These are phyloP conservation scores for Scaptomyza caliginosa DNA, from an alignment of 2,888 invertebrate species.

Conservation along the genomic window DNA sequence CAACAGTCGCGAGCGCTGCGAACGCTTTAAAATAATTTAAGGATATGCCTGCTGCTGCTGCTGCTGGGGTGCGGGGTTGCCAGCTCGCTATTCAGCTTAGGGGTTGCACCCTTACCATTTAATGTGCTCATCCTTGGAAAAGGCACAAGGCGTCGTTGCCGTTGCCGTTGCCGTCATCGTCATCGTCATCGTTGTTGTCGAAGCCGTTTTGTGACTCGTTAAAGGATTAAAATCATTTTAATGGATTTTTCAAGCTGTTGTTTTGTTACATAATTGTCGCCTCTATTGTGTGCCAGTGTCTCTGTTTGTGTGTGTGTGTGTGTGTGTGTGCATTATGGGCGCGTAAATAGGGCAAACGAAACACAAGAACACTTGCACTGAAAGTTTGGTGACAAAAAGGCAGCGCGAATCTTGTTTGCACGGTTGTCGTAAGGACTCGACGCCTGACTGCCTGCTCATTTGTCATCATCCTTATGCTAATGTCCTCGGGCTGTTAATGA, in stretches of 20 bases:
- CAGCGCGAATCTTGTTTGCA: conserved; percentile 43
- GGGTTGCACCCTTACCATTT: conserved; percentile 39
- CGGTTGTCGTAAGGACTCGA: conserved; percentile 40
- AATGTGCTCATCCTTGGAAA: conserved; percentile 38
- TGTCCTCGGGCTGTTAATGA: conserved; percentile 60
- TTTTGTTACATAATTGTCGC: conserved; percentile 77
- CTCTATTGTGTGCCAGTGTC: conserved; percentile 49
- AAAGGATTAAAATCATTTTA: conserved; percentile 83
- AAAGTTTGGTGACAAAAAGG: conserved; percentile 27
- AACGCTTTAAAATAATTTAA: conserved; percentile 77
- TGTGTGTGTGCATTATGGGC: conserved; percentile 40
- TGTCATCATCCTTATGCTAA: conserved; percentile 73
- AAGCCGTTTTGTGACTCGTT: conserved; percentile 77
- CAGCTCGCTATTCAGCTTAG: conserved; percentile 9
- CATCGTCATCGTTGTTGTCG: conserved; percentile 25
- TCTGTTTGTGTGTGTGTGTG: conserved; percentile 16
- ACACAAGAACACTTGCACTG: conserved; percentile 25
- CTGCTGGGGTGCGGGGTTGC: conserved; percentile 6
- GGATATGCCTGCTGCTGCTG: conserved; percentile 57
- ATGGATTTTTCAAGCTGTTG: conserved; percentile 82
- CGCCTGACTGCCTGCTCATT: conserved; percentile 59
- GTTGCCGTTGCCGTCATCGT: conserved; percentile 20
- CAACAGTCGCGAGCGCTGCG: conserved; percentile 63
- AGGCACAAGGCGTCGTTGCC: conserved; percentile 25
- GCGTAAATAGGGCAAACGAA: conserved; percentile 70